Conservation (phyloP, 2,797 vertebrate genomes). For the Naso thynnoides region DNA sequence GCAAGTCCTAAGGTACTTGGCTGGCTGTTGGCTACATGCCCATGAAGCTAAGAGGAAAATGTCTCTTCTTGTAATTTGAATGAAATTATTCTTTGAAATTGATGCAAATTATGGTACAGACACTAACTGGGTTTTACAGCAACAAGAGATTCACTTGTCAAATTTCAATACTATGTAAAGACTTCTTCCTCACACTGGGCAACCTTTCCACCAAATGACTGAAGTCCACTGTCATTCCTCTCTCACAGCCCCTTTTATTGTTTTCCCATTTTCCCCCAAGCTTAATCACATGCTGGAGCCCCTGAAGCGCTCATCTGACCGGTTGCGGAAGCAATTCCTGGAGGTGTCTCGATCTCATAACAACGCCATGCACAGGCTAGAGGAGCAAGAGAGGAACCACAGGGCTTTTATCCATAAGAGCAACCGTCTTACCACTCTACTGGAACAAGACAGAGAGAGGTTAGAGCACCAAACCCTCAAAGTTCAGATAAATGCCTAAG, state of each 20-base stretch:
- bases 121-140: background rate
- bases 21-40: no score
- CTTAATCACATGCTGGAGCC: slow-evolving; percentile 88
- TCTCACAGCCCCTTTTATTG: slow-evolving; percentile 9
- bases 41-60: no score
- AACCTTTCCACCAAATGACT: background rate
- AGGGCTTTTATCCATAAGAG: slow-evolving; percentile 88
- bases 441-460: slow-evolving; percentile 93
- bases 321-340: slow-evolving; percentile 89
- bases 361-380: slow-evolving; percentile 84
- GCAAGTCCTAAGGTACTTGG: no score
- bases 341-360: slow-evolving; percentile 88
- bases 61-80: background rate
- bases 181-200: background rate
- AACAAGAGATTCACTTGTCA: background rate
- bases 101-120: no score
- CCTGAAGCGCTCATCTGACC: slow-evolving; percentile 85
- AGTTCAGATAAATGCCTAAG: slow-evolving; percentile 22
- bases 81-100: background rate
- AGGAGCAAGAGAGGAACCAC: slow-evolving; percentile 90
- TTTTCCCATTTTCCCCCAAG: slow-evolving; percentile 67
- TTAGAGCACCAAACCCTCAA: slow-evolving; percentile 71
- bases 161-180: background rate
- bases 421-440: slow-evolving; percentile 87
- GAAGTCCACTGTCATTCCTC: background rate